These are phyloP conservation scores for Amiota mariae DNA, from an alignment of 2,888 invertebrate genomes.

Conservation along the genomic window DNA sequence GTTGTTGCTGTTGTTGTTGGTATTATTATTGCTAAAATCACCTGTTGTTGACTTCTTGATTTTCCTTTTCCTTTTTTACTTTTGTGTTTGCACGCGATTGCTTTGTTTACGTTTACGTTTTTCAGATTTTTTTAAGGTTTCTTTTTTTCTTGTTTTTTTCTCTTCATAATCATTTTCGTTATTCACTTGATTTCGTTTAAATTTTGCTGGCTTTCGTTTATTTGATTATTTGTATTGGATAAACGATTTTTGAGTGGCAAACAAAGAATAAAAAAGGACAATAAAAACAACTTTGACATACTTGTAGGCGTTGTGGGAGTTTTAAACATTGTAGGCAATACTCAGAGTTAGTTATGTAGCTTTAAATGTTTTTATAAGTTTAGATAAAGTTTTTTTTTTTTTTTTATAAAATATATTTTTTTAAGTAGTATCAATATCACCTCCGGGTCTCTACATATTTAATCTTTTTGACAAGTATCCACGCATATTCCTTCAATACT, in stretches of 20 bases:
- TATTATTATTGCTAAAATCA: background rate
- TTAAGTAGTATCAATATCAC: too few relatives aligned
- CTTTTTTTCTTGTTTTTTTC: conserved; percentile 12
- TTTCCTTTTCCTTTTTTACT: background rate
- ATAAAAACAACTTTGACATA: conserved; percentile 23
- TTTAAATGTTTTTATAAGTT: too few relatives aligned
- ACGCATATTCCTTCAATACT: too few relatives aligned
- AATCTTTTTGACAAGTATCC: too few relatives aligned
- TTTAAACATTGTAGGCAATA: background rate
- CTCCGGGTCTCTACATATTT: too few relatives aligned
- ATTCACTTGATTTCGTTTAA: too few relatives aligned
- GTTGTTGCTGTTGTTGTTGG: background rate
- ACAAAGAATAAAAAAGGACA: background rate
- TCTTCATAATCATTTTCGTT: background rate
- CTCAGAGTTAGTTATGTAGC: too few relatives aligned
- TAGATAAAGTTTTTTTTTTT: too few relatives aligned
- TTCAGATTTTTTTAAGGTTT: background rate
- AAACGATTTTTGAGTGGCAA: conserved; percentile 16
- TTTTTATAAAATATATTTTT: too few relatives aligned
- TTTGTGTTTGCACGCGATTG: conserved; percentile 24
- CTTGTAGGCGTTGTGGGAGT: conserved; percentile 28
- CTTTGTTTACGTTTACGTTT: conserved; percentile 21
- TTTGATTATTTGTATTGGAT: background rate
- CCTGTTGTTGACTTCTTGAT: conserved; percentile 15
- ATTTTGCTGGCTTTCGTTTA: too few relatives aligned